phyloP scores from a whole-genome alignment of 2,113 vertebrate species.

The Entomyzon cyanotis region DNA sequence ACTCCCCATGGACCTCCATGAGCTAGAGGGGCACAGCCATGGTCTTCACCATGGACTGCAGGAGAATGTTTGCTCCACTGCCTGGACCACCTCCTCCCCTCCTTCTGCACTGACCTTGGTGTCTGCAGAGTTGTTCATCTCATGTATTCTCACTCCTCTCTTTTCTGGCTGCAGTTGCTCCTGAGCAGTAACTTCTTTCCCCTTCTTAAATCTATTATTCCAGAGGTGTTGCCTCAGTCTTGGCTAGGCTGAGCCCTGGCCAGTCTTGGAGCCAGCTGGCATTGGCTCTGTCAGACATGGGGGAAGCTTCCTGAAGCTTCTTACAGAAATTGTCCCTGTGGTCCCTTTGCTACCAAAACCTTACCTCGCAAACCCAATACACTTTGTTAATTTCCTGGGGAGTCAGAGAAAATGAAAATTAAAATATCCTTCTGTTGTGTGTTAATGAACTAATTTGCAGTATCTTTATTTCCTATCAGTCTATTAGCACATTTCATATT shows the following conservation, averaged over 20 bases:
- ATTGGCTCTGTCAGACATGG: background rate
- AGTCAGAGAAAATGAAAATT: background rate
- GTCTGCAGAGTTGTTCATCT: background rate
- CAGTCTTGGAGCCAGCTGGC: background rate
- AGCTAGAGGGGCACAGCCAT: background rate
- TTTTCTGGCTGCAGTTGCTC: background rate
- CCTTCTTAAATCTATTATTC: background rate
- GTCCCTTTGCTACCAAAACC: background rate
- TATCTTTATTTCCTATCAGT: background rate
- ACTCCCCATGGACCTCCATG: background rate
- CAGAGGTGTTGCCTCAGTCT: background rate
- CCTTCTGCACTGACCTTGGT: background rate
- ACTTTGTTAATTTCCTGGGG: background rate
- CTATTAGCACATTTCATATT: background rate
- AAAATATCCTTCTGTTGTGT: background rate
- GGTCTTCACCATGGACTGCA: background rate
- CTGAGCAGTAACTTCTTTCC: background rate
- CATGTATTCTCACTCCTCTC: background rate
- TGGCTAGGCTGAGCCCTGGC: background rate
- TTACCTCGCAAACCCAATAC: background rate
- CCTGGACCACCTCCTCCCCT: background rate
- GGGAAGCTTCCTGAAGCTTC: background rate
- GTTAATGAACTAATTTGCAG: background rate
- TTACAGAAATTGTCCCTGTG: background rate
- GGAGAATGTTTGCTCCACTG: rapidly evolving